These are phyloP conservation scores for Pyrochroa serraticornis DNA, from an alignment of 2,888 invertebrate species.

Conservation along the genomic window DNA sequence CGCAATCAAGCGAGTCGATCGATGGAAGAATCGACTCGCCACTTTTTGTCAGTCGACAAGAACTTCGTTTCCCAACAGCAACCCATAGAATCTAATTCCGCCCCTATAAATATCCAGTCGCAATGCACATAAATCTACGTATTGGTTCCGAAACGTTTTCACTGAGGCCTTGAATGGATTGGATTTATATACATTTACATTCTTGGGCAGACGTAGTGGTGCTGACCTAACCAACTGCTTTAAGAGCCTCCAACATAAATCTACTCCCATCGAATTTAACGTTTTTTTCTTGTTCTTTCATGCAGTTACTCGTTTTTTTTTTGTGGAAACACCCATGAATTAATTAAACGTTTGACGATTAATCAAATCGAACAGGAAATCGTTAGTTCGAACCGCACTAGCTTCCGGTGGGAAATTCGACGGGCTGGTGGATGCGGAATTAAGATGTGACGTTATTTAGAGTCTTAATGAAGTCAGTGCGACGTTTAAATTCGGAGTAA, in stretches of 20 bases:
- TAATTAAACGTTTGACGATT: neutral
- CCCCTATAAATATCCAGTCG: conserved; percentile 38
- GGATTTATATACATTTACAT: conserved; percentile 35
- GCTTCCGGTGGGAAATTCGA: too few relatives aligned
- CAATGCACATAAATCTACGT: conserved; percentile 40
- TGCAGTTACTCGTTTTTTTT: neutral
- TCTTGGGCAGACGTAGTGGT: conserved; percentile 22
- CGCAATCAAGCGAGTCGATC: too few relatives aligned
- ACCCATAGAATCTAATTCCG: conserved; percentile 17
- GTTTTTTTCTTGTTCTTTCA: neutral
- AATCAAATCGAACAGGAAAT: neutral
- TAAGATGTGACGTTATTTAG: neutral
- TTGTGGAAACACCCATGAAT: neutral
- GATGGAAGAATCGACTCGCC: too few relatives aligned
- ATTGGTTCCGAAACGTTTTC: conserved; percentile 41
- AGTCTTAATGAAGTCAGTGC: neutral
- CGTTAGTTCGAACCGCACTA: neutral
- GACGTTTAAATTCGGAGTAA: neutral
- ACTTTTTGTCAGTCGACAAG: too few relatives aligned
- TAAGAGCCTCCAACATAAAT: conserved; percentile 20
- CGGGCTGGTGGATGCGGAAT: neutral
- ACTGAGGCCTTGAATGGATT: conserved; percentile 34
- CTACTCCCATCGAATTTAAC: neutral
- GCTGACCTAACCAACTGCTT: conserved; percentile 32
- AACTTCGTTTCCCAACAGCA: too few relatives aligned